phyloP scores from a whole-genome alignment of 2,113 vertebrate species.

The Hirundichthys speculiger region DNA sequence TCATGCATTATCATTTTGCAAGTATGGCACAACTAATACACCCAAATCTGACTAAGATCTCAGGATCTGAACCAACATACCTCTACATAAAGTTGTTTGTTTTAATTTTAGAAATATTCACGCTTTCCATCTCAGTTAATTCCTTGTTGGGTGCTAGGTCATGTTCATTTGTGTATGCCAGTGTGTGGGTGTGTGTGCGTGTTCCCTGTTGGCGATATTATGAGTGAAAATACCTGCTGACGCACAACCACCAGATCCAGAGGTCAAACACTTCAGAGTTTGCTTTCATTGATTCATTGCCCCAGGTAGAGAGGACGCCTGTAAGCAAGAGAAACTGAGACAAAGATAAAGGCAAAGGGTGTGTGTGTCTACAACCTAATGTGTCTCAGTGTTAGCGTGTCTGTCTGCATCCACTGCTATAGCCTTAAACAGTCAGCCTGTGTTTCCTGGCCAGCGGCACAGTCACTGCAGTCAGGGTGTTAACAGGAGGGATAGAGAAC shows the following conservation, averaged over 20 bases:
- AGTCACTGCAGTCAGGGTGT: constrained; percentile 45
- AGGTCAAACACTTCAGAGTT: constrained; percentile 69
- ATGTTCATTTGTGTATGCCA: constrained; percentile 53
- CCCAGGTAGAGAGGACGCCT: constrained; percentile 53
- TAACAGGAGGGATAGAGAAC: constrained; percentile 51
- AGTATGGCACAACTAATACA: too few relatives aligned
- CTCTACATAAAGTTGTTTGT: neutral
- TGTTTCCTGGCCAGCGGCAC: constrained; percentile 64
- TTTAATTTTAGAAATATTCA: neutral
- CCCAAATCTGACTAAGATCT: too few relatives aligned
- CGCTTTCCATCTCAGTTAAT: constrained; percentile 4
- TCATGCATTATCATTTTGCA: too few relatives aligned
- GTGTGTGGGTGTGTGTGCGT: constrained; percentile 32
- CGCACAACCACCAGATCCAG: constrained; percentile 62
- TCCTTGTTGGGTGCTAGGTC: constrained; percentile 36
- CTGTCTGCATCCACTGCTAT: constrained; percentile 56
- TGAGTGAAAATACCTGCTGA: constrained; percentile 79
- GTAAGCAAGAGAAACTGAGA: constrained; percentile 30
- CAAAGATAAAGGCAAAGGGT: constrained; percentile 37
- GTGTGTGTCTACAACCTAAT: constrained; percentile 40
- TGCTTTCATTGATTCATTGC: constrained; percentile 71
- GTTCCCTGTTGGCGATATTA: constrained; percentile 67
- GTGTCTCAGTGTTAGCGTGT: constrained; percentile 48
- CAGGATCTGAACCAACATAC: neutral
- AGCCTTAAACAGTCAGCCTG: constrained; percentile 67